Evolutionary conservation across 2,113 vertebrate genomes (phyloP), one percentile per base, ranked within the genome.

Genomic region (Aptenodytes forsteri): DNA sequence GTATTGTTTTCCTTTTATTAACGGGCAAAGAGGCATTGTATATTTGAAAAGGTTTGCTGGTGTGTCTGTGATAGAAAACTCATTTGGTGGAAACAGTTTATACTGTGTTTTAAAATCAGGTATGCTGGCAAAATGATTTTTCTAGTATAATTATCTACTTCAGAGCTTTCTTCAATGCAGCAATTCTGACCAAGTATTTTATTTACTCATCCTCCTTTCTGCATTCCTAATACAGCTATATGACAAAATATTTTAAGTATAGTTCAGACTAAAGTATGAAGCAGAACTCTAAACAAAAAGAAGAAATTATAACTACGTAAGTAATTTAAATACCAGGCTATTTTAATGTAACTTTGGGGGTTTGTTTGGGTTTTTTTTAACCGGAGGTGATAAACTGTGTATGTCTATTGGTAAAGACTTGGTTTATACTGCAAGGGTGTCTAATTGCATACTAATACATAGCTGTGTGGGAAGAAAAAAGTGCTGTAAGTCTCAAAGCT

Each of bases 1-100:
- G 20, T 56, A 19, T 92, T 95, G 46, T 92, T 89, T 91, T 87
- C 67, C 52, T 92, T 72, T 88, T 80, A 65, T 70, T 96, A 94
- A 72, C 9, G 16, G 47, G 7, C 12, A 21, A 11, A 65, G 75
- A 80, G 50, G 42, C 11, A 59, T 83, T 78, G 22, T 83, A 4
- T 75, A 15, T 84, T 89, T 92, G 15, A 71, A 87, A 90, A 83
- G 30, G 22, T 64, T 82, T 85, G 11, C 47, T 59, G 5, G 55
- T 49, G 8, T 62, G 26, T 46, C 27, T 34, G 5, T 23, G 9
- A 13, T 56, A 32, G 65, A 70, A 87, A 54, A 75, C 30, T 81
- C 8, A 1, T 10, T 82, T 46, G 67, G 46, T 75, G n/a, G 61
- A 40, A 95, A 47, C n/a, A n/a, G n/a, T 64, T 67, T 76, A 79